Conservation (phyloP, 2,888 invertebrate species). For the Rhogogaster chlorosoma region DNA sequence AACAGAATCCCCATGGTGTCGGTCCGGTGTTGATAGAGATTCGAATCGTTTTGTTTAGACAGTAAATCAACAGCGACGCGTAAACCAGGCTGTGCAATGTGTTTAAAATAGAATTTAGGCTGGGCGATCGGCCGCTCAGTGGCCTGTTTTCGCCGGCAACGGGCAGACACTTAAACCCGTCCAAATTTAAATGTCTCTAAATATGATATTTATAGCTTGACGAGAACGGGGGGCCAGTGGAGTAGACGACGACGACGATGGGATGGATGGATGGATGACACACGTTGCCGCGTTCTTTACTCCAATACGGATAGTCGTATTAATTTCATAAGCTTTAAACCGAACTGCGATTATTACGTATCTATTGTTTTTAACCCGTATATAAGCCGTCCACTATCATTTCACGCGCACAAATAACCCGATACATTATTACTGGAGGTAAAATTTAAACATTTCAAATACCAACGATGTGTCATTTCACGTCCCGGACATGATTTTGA, state of each 20-base stretch:
- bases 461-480: not conserved
- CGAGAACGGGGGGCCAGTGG: constrained; percentile 10
- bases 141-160: constrained; percentile 36
- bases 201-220: constrained; percentile 43
- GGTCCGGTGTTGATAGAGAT: not conserved
- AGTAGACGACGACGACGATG: constrained; percentile 3
- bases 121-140: not conserved
- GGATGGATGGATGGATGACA: constrained; percentile 2
- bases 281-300: not conserved
- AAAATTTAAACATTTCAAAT: not conserved
- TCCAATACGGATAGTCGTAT: constrained; percentile 16
- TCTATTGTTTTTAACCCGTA: not conserved
- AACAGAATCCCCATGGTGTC: constrained; percentile 70
- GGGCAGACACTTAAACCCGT: constrained; percentile 35
- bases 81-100: not conserved
- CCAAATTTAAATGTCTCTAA: constrained; percentile 45
- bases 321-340: not conserved
- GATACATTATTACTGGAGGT: not conserved
- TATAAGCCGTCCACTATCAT: not conserved
- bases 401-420: not conserved
- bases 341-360: not conserved
- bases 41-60: not conserved
- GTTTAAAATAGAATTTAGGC: constrained; percentile 44
- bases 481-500: constrained; percentile 25
- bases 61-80: not conserved